Conservation (phyloP, 2,888 invertebrate species). For the Thecocarcelia acutangulata region DNA sequence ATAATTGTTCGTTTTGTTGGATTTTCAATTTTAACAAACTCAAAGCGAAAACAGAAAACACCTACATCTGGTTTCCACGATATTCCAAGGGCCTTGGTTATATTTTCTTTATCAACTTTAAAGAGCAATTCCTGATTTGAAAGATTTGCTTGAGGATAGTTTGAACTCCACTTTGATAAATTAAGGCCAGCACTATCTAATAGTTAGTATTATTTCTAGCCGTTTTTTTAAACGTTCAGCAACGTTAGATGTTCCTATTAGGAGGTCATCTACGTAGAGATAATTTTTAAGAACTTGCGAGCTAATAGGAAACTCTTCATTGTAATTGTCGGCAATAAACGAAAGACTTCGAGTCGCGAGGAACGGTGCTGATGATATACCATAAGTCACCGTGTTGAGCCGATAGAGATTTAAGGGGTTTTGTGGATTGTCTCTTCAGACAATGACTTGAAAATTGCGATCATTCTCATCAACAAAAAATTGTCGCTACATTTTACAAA, state of each 20-base stretch:
- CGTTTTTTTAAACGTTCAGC: constrained; percentile 21
- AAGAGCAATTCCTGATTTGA: not conserved
- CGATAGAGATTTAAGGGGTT: not conserved
- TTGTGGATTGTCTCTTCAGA: constrained; percentile 16
- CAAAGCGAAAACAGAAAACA: constrained; percentile 33
- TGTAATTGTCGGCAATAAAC: constrained; percentile 15
- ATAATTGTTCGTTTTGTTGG: constrained; percentile 34
- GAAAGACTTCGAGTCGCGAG: constrained; percentile 11
- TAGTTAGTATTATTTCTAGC: not conserved
- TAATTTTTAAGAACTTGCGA: constrained; percentile 9
- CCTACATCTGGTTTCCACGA: constrained; percentile 13
- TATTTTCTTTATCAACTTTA: constrained; percentile 3
- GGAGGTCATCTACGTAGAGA: constrained; percentile 13
- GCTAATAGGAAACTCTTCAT: constrained; percentile 3
- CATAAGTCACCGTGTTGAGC: not conserved
- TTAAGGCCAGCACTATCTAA: constrained; percentile 18
- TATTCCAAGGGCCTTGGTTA: constrained; percentile 38
- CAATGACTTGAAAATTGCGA: constrained; percentile 42
- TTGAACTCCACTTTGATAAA: constrained; percentile 38
- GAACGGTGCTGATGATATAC: not conserved
- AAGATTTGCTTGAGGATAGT: not conserved
- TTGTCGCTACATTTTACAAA: constrained; percentile 5
- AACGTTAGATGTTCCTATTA: not conserved
- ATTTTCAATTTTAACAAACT: constrained; percentile 32
- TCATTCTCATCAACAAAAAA: constrained; percentile 34